Base-by-base conservation (phyloP, 2,113 vertebrate species). In the Menidia beryllina region DNA sequence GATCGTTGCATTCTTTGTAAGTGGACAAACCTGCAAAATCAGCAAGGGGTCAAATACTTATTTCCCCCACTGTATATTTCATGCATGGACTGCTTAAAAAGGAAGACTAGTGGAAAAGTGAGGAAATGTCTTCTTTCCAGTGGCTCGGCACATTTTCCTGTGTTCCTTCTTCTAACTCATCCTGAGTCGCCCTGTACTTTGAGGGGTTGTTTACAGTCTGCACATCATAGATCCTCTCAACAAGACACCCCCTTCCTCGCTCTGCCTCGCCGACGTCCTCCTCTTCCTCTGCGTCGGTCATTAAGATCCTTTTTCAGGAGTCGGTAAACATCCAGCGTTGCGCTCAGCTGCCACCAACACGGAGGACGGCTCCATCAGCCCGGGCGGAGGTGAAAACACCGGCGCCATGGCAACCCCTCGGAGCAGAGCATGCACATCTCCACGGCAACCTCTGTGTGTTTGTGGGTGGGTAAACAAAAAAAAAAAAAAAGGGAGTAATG, bases 401-500 rank as follows among this genome's bases (percentile, higher is more conserved):
- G 84, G 49, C 24, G 59, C 81, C 83, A 89, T 85, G 86, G 82
- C 73, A 90, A 91, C 90, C 77, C 17, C 63, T n/a, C 20, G 15
- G 64, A 63, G 78, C 54, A 41, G 73, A 72, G 57, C 51, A 56
- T 52, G 66, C 79, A 65, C 8, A 23, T 83, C 72, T 77, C 67
- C 66, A 74, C 73, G 65, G 72, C 59, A 80, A 81, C 84, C 72
- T 55, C 21, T 60, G 9, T 60, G 56, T 67, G 52, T 72, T 27
- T 68, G 43, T 80, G 57, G 36, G 58, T 65, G 53, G n/a, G 36
- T 50, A 53, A 1, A 62, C n/a, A 21, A 17, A 4, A n/a, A 23
- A 17, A 26, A 24, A 11, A 5, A n/a, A 27, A 14, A 48, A 7
- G n/a, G 24, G 13, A 51, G 7, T 30, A 27, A 55, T 23, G 64